These are phyloP conservation scores for Drosophila affinis DNA, from an alignment of 2,888 invertebrate genomes.

Conservation along the genomic window DNA sequence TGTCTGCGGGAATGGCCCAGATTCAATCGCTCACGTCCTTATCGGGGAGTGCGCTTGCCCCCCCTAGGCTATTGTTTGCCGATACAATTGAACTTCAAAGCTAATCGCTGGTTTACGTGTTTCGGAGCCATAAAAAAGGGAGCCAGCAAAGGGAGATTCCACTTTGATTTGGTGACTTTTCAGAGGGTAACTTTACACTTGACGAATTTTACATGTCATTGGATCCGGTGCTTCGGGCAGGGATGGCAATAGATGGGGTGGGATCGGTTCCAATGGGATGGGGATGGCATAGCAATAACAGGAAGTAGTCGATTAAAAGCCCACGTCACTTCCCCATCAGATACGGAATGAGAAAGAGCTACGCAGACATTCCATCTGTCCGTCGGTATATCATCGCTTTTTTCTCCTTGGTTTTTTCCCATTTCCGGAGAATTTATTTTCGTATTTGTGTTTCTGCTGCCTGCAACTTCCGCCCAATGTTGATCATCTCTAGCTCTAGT, in stretches of 20 bases:
- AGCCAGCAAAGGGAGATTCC: constrained; percentile 19
- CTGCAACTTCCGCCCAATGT: constrained; percentile 37
- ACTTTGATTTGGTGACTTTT: constrained; percentile 30
- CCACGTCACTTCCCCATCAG: constrained; percentile 24
- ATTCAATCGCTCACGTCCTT: constrained; percentile 33
- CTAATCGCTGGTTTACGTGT: constrained; percentile 45
- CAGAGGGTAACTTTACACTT: constrained; percentile 41
- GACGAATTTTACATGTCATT: constrained; percentile 67
- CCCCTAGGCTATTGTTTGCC: constrained; percentile 14
- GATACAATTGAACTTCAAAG: constrained; percentile 29
- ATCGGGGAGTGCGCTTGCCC: constrained; percentile 13
- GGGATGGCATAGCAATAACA: constrained; percentile 43
- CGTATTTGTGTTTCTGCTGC: constrained; percentile 1
- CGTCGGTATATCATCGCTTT: constrained; percentile 36
- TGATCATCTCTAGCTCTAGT: constrained; percentile 19
- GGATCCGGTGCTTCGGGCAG: constrained; percentile 33
- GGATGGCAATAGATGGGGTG: constrained; percentile 8
- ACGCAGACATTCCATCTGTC: constrained; percentile 31
- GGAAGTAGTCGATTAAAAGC: constrained; percentile 64
- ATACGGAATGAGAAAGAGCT: constrained; percentile 35
- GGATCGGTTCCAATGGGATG: too few species aligned
- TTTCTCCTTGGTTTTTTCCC: neutral
- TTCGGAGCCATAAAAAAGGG: constrained; percentile 33
- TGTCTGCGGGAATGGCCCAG: neutral
- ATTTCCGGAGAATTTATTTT: constrained; percentile 16